These are phyloP conservation scores for Gallinago jamesoni DNA, from an alignment of 2,113 vertebrate genomes.

Conservation along the genomic window DNA sequence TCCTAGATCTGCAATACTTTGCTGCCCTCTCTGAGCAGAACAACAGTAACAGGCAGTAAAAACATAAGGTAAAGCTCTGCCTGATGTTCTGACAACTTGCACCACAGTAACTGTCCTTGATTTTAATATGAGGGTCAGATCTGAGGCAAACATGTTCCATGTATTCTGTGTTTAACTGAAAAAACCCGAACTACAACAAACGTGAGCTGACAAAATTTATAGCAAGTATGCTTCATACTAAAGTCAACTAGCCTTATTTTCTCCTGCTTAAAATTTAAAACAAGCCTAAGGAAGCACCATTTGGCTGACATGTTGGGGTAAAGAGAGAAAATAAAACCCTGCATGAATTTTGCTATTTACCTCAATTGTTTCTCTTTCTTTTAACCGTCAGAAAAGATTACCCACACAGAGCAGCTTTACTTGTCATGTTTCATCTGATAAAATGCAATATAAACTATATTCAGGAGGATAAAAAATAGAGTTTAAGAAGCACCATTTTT, in stretches of 20 bases:
- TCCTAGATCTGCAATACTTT: background rate
- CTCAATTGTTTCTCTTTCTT: background rate
- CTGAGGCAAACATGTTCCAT: background rate
- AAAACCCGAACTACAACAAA: background rate
- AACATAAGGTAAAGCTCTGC: background rate
- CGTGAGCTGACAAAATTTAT: background rate
- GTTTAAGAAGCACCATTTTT: background rate
- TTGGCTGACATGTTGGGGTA: background rate
- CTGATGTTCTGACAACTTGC: background rate
- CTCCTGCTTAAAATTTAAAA: background rate
- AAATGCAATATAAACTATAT: background rate
- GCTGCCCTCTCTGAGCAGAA: constrained; percentile 1
- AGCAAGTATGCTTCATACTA: background rate
- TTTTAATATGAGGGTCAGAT: background rate
- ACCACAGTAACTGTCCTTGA: background rate
- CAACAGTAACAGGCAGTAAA: background rate
- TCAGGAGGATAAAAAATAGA: background rate
- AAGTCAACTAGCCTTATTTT: background rate
- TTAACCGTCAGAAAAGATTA: background rate
- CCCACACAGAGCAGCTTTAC: background rate
- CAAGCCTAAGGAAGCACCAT: background rate
- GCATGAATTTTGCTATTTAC: background rate
- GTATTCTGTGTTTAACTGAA: background rate
- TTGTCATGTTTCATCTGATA: background rate
- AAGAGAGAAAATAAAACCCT: background rate